A percentile compares a stretch with the other conserved stretches of the same genome.
Evolutionary conservation across 2,888 invertebrate genomes (phyloP).

Genomic region (Leucoptera coffeella): DNA sequence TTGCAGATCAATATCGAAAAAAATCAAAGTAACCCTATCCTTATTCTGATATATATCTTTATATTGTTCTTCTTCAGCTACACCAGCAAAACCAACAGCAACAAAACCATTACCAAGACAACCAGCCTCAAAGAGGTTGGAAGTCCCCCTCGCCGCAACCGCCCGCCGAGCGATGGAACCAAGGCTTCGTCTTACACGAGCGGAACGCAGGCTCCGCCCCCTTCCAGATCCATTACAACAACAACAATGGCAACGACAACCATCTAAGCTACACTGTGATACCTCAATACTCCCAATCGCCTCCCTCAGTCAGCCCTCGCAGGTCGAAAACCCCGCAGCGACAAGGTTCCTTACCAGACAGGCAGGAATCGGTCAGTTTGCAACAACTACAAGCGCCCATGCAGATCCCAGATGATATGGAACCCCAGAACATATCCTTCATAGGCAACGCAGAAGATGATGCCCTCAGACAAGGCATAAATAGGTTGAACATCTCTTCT

Average conservation of each 20-base stretch:
- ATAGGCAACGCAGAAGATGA: slow-evolving; percentile 66
- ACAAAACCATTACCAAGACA: slow-evolving; percentile 10
- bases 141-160: slow-evolving; percentile 7
- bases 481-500: slow-evolving; percentile 77
- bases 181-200: slow-evolving; percentile 65
- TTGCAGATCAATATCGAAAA: too few relatives aligned
- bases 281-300: slow-evolving; percentile 50
- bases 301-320: slow-evolving; percentile 60
- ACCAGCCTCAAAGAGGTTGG: slow-evolving; percentile 1
- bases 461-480: slow-evolving; percentile 59
- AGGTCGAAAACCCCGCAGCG: slow-evolving; percentile 48
- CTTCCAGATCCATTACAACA: slow-evolving; percentile 24
- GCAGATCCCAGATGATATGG: slow-evolving; percentile 79
- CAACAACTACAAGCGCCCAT: slow-evolving; percentile 52
- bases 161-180: slow-evolving; percentile 13
- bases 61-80: slow-evolving; percentile 14
- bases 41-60: too few relatives aligned
- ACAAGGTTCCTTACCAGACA: slow-evolving; percentile 13
- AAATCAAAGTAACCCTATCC: too few relatives aligned
- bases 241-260: slow-evolving; percentile 61
- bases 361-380: slow-evolving; percentile 34
- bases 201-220: slow-evolving; percentile 23
- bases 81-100: slow-evolving; percentile 9
- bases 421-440: slow-evolving; percentile 89
- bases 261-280: slow-evolving; percentile 53